Conservation (phyloP, 2,888 invertebrate genomes). For the Cephus sareptanus region DNA sequence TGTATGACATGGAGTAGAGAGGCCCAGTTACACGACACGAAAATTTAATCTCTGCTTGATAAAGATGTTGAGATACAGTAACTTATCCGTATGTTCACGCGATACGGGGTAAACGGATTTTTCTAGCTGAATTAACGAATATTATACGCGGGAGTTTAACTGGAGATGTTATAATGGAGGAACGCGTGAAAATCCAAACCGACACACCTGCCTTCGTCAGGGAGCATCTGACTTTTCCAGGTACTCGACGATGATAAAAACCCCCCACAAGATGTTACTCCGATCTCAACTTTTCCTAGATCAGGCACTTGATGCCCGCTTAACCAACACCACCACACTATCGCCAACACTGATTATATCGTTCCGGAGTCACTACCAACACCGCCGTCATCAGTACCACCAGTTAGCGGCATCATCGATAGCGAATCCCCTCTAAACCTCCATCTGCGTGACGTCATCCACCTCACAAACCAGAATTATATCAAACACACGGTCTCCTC, state of each 20-base stretch:
- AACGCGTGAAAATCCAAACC: conserved; percentile 31
- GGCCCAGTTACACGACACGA: not conserved
- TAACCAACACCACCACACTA: not conserved
- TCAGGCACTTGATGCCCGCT: not conserved
- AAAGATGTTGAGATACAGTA: not conserved
- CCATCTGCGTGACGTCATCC: not conserved
- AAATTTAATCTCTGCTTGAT: not conserved
- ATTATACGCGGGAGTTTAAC: not conserved
- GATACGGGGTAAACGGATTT: not conserved
- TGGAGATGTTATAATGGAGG: conserved; percentile 1
- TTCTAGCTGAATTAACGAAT: not conserved
- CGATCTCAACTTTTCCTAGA: not conserved
- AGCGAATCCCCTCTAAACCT: not conserved
- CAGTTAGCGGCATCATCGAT: not conserved
- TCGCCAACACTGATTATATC: not conserved
- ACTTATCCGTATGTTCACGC: not conserved
- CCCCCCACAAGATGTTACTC: not conserved
- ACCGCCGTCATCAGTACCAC: not conserved
- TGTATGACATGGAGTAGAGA: not conserved
- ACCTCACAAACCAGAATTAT: not conserved
- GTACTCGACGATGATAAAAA: not conserved
- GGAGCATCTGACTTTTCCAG: not conserved
- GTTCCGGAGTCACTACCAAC: not conserved
- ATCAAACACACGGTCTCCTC: not conserved
- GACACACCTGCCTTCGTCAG: conserved; percentile 30